Evolutionary conservation across 30 jellyfish, hydroid and myxozoan genomes (phyloP).

Genomic region (Turritopsis rubra): DNA sequence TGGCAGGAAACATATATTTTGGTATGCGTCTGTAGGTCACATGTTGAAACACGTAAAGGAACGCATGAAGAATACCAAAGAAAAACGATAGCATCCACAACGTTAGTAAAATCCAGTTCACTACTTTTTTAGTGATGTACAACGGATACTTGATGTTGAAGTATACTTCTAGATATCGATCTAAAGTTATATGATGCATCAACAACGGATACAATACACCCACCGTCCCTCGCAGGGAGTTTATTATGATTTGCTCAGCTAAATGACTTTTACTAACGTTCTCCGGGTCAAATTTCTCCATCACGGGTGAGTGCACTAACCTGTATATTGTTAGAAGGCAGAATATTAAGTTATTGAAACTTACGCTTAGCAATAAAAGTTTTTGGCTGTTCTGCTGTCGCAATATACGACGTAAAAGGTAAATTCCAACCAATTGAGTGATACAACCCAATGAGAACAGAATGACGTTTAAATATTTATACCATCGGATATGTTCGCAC

Average conservation of each 20-base stretch:
- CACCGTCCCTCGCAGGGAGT: background rate
- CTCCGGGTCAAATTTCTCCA: background rate
- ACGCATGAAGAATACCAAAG: background rate
- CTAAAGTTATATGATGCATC: slow-evolving; percentile 19
- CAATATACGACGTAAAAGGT: background rate
- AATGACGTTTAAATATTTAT: background rate
- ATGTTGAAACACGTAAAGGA: background rate
- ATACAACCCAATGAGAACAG: background rate
- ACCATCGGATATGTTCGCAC: background rate
- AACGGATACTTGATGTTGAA: slow-evolving; percentile 13
- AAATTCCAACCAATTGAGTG: background rate
- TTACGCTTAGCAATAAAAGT: background rate
- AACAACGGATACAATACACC: slow-evolving; percentile 6
- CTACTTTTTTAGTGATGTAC: background rate
- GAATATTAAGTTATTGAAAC: background rate
- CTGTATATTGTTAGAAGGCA: background rate
- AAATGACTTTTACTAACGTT: background rate
- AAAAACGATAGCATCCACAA: background rate
- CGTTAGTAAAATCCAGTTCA: background rate
- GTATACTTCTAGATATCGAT: slow-evolving; percentile 11
- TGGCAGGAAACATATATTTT: background rate
- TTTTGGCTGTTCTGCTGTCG: background rate
- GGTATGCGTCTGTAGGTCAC: background rate
- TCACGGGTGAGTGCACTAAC: background rate
- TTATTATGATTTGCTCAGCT: background rate